Evolutionary conservation across 92 coral and sea anemone genomes (phyloP).

Genomic region (Porites divaricata): DNA sequence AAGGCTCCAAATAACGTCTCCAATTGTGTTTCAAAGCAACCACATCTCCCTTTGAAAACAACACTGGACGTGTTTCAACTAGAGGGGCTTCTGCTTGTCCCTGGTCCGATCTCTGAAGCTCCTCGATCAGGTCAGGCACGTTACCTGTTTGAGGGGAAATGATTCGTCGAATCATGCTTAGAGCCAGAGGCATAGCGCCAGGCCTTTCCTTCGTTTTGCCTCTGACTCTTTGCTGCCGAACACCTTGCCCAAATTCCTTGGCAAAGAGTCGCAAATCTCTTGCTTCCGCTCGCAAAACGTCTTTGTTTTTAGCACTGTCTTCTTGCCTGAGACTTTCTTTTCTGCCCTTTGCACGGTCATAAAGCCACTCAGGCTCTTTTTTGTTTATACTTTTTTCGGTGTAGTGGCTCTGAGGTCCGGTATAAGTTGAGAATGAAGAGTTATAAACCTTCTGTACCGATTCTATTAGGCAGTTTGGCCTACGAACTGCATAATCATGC

Average conservation of each 20-base stretch:
- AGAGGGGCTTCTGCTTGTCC: too few species aligned
- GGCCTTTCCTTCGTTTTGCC: too few species aligned
- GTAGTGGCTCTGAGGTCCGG: constrained; percentile 65
- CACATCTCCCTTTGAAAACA: too few species aligned
- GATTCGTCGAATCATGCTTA: too few species aligned
- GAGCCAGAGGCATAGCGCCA: too few species aligned
- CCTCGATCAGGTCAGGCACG: too few species aligned
- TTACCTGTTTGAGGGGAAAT: too few species aligned
- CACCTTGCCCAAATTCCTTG: too few species aligned
- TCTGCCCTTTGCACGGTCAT: background rate
- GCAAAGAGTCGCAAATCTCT: constrained; percentile 34
- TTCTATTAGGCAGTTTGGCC: constrained; percentile 60
- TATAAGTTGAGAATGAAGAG: constrained; percentile 49
- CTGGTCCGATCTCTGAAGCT: too few species aligned
- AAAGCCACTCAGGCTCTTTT: constrained; percentile 41
- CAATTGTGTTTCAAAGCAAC: constrained; percentile 46
- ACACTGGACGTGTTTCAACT: too few species aligned
- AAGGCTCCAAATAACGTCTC: constrained; percentile 40
- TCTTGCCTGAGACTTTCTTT: background rate
- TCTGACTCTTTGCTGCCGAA: too few species aligned
- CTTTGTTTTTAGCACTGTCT: background rate
- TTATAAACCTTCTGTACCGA: constrained; percentile 59
- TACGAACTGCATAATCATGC: constrained; percentile 45
- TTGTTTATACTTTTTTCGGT: constrained; percentile 23
- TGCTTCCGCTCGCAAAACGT: constrained; percentile 1